A percentile compares a stretch with the other conserved stretches of the same genome.
Evolutionary conservation across 1,140 invertebrate genomes (phyloP).

Genomic region (Drosophila erecta): DNA sequence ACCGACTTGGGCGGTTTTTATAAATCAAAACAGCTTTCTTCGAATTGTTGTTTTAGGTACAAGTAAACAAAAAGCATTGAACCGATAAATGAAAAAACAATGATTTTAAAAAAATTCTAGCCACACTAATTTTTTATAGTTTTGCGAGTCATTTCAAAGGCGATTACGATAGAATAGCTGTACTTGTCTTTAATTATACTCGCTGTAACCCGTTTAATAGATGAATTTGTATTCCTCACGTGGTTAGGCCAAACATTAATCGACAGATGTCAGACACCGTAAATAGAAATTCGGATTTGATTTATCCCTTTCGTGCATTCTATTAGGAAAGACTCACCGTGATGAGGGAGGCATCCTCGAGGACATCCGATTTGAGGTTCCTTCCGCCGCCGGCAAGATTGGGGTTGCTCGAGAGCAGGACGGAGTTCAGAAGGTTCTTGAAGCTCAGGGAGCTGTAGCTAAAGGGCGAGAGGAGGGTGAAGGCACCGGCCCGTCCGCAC

Average conservation of each 20-base stretch:
- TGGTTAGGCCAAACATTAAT: too few relatives aligned
- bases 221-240: too few relatives aligned
- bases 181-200: too few relatives aligned
- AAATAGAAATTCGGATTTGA: too few relatives aligned
- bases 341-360: conserved; percentile 83
- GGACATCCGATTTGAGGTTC: conserved; percentile 81
- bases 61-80: neutral
- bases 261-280: too few relatives aligned
- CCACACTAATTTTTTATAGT: too few relatives aligned
- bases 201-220: too few relatives aligned
- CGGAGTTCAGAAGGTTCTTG: conserved; percentile 80
- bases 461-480: conserved; percentile 80
- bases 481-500: conserved; percentile 67
- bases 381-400: conserved; percentile 76
- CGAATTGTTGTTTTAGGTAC: neutral
- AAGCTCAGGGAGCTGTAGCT: conserved; percentile 80
- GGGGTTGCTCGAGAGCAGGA: conserved; percentile 77
- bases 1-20: neutral
- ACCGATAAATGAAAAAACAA: neutral
- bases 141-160: too few relatives aligned
- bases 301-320: neutral
- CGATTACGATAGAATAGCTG: too few relatives aligned
- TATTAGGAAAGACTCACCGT: conserved; percentile 62
- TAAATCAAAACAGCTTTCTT: neutral
- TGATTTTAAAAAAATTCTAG: neutral